phyloP scores from a whole-genome alignment of 92 coral and sea anemone genomes.

The Virgularia gustaviana region DNA sequence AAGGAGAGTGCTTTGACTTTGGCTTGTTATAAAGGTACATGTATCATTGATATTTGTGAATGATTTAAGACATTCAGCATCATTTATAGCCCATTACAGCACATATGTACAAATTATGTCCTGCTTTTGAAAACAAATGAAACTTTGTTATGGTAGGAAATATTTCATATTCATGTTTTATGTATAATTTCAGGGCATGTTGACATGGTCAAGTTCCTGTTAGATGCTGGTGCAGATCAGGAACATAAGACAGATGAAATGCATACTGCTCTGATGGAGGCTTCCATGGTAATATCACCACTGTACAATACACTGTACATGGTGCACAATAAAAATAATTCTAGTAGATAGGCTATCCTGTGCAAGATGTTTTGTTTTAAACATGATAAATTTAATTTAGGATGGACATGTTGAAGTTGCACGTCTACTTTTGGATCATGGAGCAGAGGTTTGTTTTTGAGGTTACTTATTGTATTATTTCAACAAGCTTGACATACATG shows the following conservation, averaged over 20 bases:
- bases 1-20: constrained; percentile 97
- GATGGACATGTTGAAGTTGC: constrained; percentile 99
- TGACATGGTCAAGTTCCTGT: constrained; percentile 92
- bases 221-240: constrained; percentile 99
- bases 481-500: too few relatives aligned
- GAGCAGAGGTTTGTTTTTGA: constrained; percentile 69
- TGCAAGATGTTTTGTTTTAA: too few relatives aligned
- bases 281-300: constrained; percentile 65
- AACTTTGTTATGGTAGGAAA: neutral
- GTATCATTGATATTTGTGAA: neutral
- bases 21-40: constrained; percentile 95
- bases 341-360: too few relatives aligned
- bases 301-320: neutral
- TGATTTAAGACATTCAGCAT: too few relatives aligned
- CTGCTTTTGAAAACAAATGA: neutral
- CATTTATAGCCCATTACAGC: too few relatives aligned
- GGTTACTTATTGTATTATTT: neutral
- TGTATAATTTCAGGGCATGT: constrained; percentile 64
- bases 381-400: neutral
- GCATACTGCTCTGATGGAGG: constrained; percentile 99
- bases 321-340: neutral
- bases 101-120: too few relatives aligned
- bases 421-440: constrained; percentile 84
- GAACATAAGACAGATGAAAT: constrained; percentile 99
- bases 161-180: neutral